These are phyloP conservation scores for Drosophila algonquin DNA, from an alignment of 2,888 invertebrate genomes.

Conservation along the genomic window DNA sequence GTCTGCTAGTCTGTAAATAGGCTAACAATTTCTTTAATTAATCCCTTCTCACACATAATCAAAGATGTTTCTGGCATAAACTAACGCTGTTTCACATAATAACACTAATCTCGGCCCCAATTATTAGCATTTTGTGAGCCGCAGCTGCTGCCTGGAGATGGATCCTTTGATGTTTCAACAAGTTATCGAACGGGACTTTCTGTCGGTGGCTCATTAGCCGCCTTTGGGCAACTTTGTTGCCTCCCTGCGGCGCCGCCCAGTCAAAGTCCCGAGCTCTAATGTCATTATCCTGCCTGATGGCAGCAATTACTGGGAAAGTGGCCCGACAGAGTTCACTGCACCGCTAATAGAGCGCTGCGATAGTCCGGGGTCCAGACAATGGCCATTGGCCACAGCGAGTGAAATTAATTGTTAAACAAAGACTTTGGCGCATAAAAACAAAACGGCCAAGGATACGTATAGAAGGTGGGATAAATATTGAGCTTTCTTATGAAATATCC, in stretches of 20 bases:
- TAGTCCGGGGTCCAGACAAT: conserved; percentile 27
- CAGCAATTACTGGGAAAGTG: conserved; percentile 57
- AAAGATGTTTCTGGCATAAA: not conserved
- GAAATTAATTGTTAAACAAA: conserved; percentile 39
- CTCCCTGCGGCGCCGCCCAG: conserved; percentile 19
- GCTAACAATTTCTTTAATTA: not conserved
- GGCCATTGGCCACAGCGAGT: conserved; percentile 16
- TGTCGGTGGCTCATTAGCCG: conserved; percentile 63
- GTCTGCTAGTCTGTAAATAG: too few relatives aligned
- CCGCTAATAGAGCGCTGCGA: conserved; percentile 59
- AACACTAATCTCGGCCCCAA: conserved; percentile 48
- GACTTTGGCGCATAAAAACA: conserved; percentile 13
- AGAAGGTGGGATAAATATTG: not conserved
- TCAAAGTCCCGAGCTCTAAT: conserved; percentile 47
- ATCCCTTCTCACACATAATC: not conserved
- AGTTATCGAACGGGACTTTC: conserved; percentile 50
- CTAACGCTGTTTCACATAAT: conserved; percentile 27
- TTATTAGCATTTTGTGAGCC: conserved; percentile 59
- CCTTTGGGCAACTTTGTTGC: conserved; percentile 46
- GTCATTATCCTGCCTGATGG: conserved; percentile 54
- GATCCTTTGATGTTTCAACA: conserved; percentile 59
- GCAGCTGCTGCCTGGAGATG: conserved; percentile 16
- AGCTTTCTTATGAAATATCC: not conserved
- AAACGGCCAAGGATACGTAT: not conserved
- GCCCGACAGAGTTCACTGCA: conserved; percentile 63